Base-by-base conservation (phyloP, 2,113 vertebrate genomes). In the Aplodontia rufa region DNA sequence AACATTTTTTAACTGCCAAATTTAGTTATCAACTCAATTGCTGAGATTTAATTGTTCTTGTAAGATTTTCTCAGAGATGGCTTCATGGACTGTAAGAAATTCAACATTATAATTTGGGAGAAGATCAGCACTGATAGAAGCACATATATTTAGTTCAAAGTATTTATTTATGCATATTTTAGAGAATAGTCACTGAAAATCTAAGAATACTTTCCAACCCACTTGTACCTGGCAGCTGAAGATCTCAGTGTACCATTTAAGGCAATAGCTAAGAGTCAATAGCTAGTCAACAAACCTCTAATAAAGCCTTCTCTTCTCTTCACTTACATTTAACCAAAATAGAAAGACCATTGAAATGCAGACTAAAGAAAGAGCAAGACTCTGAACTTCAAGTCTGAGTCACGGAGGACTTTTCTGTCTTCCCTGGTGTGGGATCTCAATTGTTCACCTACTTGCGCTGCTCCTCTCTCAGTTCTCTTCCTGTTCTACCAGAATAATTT, bases 241-340 rank as follows among this genome's bases (percentile, higher is more conserved):
- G 79, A 51, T 91, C 64, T 96, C 85, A 85, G 0, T 35, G 51
- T 26, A 37, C 53, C 69, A 35, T 53, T 96, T 89, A 94, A 53
- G 80, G 69, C 64, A 3, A 71, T 60, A 80, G 90, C 55, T 60
- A 60, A 88, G 37, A 75, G 68, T 60, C 60, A 45, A 69, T 71
- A 97, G 60, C 53, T 45, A 81, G 78, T 76, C 82, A 79, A 91
- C 68, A 97, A 91, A 93, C 71, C 94, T 95, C 79, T 93, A 97
- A 96, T 96, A 96, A 96, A 97, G 74, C 58, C 75, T 92, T 87
- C 87, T 89, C 32, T 86, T 94, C 66, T 89, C 32, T 86, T 94
- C 66, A 55, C 42, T 91, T 96, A 93, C 47, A 80, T 90, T 80
- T 81, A 94, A 93, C 96, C 91, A 94, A 97, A 97, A 98, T 97